Base-by-base conservation (phyloP, 2,888 invertebrate species). In the Timema cristinae region DNA sequence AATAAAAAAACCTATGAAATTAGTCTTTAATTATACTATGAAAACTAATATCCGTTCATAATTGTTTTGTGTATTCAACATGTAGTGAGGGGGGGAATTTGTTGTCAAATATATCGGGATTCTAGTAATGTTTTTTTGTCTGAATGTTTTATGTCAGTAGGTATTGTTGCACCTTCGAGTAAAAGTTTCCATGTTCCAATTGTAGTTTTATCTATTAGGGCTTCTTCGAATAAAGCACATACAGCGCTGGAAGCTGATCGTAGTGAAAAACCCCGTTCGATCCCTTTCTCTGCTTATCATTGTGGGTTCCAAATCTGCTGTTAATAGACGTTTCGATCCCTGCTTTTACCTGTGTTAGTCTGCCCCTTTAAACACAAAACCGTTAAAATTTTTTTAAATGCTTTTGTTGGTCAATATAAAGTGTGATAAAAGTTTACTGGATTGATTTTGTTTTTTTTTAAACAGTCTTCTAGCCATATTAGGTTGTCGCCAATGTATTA, bases 111-210 rank as follows among this genome's bases (percentile, higher is more conserved):
- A 67, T 0, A 67, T 50, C 15, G 67, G 67, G 2, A 67, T 0
- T 50, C 67, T 1, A 5, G 6, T 11, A 9, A 67, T 67, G 0
- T 6, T 67, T 67, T 50, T 10, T 67, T 50, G 67, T 67, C 51
- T 13, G 50, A 50, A 67, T 67, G 67, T 67, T 67, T 67, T 6
- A 67, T 67, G 51, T 7, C 67, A 0, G 67, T 67, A 4, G 50
- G 10, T 6, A 67, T 49, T n/a, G 11, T 9, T 6, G 67, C 7
- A 1, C 67, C 67, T 67, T 67, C 67, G 5, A 67, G 15, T 0
- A 67, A 5, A 4, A 50, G 67, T 67, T 67, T 67, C 67, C 67
- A 67, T 0, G 67, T 67, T 13, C 67, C 67, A 1, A 67, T 9
- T 5, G 10, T 32, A 11, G 7, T 63, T 9, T 63, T 63, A 13